Evolutionary conservation across 2,113 vertebrate genomes (phyloP).

Genomic region (Heteronetta atricapilla): DNA sequence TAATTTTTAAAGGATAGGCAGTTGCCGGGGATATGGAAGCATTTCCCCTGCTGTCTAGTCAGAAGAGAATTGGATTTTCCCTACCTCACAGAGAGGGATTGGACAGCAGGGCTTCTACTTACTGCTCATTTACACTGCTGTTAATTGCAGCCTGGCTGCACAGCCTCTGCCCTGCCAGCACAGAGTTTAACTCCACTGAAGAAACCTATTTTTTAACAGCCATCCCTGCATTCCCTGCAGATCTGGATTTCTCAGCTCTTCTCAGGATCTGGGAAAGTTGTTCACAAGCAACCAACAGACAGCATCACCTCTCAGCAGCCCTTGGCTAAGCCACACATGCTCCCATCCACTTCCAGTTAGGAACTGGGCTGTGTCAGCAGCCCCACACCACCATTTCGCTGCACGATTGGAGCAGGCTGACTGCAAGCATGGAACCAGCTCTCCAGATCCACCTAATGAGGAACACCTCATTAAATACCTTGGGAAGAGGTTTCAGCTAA

Average conservation of each 20-base stretch:
- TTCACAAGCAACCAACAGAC: neutral
- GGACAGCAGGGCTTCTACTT: neutral
- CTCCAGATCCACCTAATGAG: neutral
- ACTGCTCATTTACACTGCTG: neutral
- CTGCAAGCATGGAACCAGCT: neutral
- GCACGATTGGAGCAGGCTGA: accelerated
- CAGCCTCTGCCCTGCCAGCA: neutral
- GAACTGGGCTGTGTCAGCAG: neutral
- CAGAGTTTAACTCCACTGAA: accelerated
- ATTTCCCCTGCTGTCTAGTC: neutral
- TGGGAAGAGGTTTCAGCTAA: neutral
- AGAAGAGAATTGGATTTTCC: neutral
- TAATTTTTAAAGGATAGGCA: neutral
- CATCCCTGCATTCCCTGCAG: neutral
- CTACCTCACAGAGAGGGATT: neutral
- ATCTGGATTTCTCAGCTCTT: neutral
- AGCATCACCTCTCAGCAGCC: neutral
- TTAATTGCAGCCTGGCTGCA: neutral
- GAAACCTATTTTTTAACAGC: neutral
- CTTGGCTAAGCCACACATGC: neutral
- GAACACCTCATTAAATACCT: neutral
- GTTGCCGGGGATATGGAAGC: neutral
- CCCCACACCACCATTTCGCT: neutral
- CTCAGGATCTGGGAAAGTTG: neutral
- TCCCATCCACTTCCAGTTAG: neutral